These are phyloP conservation scores for Poicephalus gulielmi DNA, from an alignment of 2,113 vertebrate species.

Conservation along the genomic window DNA sequence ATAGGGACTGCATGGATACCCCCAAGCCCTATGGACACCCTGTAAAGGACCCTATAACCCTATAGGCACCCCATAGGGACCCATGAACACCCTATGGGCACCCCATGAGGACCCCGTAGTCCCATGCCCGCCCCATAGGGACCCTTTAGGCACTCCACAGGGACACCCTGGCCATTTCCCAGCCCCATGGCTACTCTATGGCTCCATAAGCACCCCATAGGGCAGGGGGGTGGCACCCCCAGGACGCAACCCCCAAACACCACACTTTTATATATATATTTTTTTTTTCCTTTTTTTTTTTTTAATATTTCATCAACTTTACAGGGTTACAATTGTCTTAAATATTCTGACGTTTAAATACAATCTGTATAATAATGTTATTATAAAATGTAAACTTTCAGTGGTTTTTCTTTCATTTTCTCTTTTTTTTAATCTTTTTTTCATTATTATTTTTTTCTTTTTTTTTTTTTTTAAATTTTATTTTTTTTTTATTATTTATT, in stretches of 20 bases:
- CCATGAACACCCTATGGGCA: too few species aligned
- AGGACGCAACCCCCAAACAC: too few species aligned
- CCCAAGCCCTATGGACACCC: not conserved
- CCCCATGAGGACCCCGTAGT: too few species aligned
- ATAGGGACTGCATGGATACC: not conserved
- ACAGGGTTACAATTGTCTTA: slow-evolving; percentile 83
- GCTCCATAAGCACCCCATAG: too few species aligned
- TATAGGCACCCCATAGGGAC: not conserved
- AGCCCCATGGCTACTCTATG: too few species aligned
- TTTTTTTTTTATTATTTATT: slow-evolving; percentile 14
- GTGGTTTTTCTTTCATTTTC: slow-evolving; percentile 50
- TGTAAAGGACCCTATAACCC: not conserved
- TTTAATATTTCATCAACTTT: slow-evolving; percentile 81
- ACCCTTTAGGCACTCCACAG: too few species aligned
- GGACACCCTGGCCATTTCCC: too few species aligned
- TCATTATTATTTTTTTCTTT: not conserved
- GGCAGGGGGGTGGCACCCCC: too few species aligned
- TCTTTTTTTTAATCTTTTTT: not conserved
- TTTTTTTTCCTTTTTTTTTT: too few species aligned
- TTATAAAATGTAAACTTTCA: slow-evolving; percentile 88
- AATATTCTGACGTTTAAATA: slow-evolving; percentile 88
- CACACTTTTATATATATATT: too few species aligned
- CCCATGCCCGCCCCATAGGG: too few species aligned
- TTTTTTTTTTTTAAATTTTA: slow-evolving; percentile 41
- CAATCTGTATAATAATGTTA: slow-evolving; percentile 85